phyloP scores from a whole-genome alignment of 2,888 invertebrate species.

The Drosophila birchii region DNA sequence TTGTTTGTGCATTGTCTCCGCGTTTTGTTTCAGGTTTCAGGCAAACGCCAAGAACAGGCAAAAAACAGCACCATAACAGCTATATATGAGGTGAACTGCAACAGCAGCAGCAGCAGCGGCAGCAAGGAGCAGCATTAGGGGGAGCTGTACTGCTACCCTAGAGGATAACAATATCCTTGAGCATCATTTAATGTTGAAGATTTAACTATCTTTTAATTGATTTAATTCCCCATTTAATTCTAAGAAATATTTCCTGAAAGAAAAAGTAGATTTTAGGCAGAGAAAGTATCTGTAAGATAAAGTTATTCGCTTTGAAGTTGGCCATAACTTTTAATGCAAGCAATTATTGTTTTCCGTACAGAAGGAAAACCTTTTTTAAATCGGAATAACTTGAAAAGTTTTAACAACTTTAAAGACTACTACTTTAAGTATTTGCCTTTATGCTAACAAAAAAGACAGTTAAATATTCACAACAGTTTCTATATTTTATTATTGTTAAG shows the following conservation, averaged over 20 bases:
- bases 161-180: background rate
- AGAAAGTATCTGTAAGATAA: background rate
- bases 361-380: background rate
- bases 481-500: background rate
- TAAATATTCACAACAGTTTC: conserved; percentile 1
- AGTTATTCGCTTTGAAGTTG: background rate
- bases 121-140: conserved; percentile 13
- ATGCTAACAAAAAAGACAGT: background rate
- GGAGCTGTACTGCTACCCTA: conserved; percentile 29
- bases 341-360: background rate
- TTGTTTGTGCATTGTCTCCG: conserved; percentile 72
- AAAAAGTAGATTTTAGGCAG: background rate
- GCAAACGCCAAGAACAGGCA: conserved; percentile 78
- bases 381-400: background rate
- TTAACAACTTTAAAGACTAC: background rate
- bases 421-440: too few species aligned
- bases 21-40: conserved; percentile 79
- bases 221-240: background rate
- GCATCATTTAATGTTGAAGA: background rate
- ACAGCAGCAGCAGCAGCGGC: conserved; percentile 1
- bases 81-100: conserved; percentile 32
- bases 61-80: conserved; percentile 49
- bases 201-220: background rate
- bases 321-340: background rate
- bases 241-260: background rate